Evolutionary conservation across 2,113 vertebrate genomes (phyloP).

Genomic region (Anoplopoma fimbria): DNA sequence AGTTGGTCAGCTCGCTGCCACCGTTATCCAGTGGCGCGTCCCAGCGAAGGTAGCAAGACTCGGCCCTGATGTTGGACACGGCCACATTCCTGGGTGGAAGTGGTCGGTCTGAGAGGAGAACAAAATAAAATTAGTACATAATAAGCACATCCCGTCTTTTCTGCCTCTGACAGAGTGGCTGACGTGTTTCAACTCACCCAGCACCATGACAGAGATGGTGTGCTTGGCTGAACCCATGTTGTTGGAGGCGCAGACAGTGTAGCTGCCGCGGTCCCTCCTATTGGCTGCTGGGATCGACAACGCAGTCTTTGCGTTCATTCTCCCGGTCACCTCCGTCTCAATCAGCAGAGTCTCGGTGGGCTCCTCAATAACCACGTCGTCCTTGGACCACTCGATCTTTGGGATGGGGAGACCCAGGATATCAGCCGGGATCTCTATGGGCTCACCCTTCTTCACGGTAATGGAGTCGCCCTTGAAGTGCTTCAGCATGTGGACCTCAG

Average conservation of each 20-base stretch:
- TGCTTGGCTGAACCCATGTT: conserved; percentile 91
- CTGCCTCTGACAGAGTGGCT: too few relatives aligned
- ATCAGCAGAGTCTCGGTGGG: conserved; percentile 87
- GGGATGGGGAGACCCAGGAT: conserved; percentile 95
- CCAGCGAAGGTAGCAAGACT: conserved; percentile 94
- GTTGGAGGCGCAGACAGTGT: conserved; percentile 91
- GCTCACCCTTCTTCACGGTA: conserved; percentile 91
- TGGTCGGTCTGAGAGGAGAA: conserved; percentile 88
- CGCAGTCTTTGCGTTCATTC: conserved; percentile 89
- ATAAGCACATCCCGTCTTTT: neutral
- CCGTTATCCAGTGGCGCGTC: conserved; percentile 92
- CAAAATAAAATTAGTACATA: neutral
- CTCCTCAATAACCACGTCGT: conserved; percentile 89
- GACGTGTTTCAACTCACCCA: conserved; percentile 83
- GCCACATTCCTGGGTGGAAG: conserved; percentile 92
- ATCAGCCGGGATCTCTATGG: conserved; percentile 93
- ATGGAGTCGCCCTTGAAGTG: conserved; percentile 91
- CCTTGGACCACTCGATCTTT: conserved; percentile 95
- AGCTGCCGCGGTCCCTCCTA: conserved; percentile 89
- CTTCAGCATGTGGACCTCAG: conserved; percentile 85
- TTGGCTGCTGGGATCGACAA: conserved; percentile 85
- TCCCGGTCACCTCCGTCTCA: conserved; percentile 89
- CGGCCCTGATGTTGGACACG: conserved; percentile 92
- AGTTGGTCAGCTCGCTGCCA: conserved; percentile 97
- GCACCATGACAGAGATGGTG: conserved; percentile 88